Conservation (phyloP, 1,140 invertebrate genomes). For the Psilanteris sp. region DNA sequence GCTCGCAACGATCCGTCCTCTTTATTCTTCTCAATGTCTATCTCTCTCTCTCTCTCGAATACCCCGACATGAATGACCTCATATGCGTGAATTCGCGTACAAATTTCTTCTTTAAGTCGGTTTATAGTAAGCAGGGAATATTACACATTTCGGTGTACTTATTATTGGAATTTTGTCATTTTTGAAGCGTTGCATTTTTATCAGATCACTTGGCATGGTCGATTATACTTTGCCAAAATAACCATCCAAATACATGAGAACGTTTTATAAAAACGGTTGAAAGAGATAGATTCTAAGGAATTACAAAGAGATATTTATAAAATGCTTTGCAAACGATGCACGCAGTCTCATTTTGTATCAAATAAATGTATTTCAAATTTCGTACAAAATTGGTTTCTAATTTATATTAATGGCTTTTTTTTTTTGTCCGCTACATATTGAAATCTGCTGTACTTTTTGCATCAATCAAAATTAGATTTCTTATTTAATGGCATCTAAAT, state of each 20-base stretch:
- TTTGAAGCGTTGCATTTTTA: conserved; percentile 53
- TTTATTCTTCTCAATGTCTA: too few species aligned
- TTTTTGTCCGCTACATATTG: too few species aligned
- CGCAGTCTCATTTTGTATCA: too few species aligned
- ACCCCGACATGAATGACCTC: conserved; percentile 43
- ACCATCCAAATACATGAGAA: conserved; percentile 36
- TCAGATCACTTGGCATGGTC: conserved; percentile 21
- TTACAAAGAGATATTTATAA: conserved; percentile 8
- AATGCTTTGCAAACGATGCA: too few species aligned
- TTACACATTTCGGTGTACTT: conserved; percentile 34
- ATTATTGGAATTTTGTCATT: conserved; percentile 58
- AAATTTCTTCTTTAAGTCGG: conserved; percentile 34
- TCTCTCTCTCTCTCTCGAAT: too few species aligned
- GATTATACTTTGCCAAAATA: conserved; percentile 25
- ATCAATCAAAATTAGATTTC: too few species aligned
- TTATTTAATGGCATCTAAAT: too few species aligned
- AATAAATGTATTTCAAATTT: too few species aligned
- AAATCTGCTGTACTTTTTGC: too few species aligned
- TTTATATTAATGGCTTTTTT: too few species aligned
- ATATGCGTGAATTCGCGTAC: conserved; percentile 44
- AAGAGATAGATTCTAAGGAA: conserved; percentile 19
- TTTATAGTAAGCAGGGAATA: conserved; percentile 15
- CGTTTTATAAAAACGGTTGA: conserved; percentile 20
- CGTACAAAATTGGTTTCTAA: too few species aligned
- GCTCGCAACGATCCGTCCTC: too few species aligned